Conservation (phyloP, 1,140 invertebrate genomes). For the Potamilus streckersoni region DNA sequence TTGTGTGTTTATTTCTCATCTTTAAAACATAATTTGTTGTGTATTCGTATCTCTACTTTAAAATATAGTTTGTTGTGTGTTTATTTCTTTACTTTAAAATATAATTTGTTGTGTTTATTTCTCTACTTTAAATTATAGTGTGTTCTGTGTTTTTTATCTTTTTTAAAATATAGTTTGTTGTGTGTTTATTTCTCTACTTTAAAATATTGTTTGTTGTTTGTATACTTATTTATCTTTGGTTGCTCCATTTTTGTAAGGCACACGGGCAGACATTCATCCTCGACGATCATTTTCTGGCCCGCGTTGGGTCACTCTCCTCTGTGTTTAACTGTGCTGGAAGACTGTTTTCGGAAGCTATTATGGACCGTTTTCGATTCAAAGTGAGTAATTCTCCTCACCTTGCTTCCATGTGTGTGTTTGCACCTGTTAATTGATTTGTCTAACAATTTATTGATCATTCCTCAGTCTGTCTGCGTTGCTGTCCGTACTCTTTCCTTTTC, state of each 20-base stretch:
- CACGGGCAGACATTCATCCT: slow-evolving; percentile 69
- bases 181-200: no score
- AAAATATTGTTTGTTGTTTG: no score
- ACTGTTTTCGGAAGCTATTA: slow-evolving; percentile 66
- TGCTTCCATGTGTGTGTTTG: background rate
- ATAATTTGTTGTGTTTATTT: no score
- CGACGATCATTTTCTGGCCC: slow-evolving; percentile 68
- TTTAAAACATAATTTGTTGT: no score
- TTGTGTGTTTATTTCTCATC: no score
- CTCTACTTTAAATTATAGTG: no score
- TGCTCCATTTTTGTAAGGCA: slow-evolving; percentile 33
- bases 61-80: no score
- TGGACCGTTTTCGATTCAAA: slow-evolving; percentile 64
- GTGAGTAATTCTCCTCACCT: slow-evolving; percentile 29
- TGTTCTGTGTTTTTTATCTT: no score
- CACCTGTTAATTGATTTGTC: background rate
- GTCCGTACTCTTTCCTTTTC: background rate
- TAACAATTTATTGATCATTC: background rate
- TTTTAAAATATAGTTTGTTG: no score
- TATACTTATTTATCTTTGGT: no score
- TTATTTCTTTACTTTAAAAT: no score
- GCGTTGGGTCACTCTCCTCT: slow-evolving; percentile 66
- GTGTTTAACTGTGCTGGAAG: slow-evolving; percentile 67
- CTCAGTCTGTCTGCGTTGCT: background rate
- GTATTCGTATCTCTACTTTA: no score